A percentile compares a stretch with the other conserved stretches of the same genome.
Conservation (phyloP, 2,113 vertebrate genomes). For the Balaeniceps rex region DNA sequence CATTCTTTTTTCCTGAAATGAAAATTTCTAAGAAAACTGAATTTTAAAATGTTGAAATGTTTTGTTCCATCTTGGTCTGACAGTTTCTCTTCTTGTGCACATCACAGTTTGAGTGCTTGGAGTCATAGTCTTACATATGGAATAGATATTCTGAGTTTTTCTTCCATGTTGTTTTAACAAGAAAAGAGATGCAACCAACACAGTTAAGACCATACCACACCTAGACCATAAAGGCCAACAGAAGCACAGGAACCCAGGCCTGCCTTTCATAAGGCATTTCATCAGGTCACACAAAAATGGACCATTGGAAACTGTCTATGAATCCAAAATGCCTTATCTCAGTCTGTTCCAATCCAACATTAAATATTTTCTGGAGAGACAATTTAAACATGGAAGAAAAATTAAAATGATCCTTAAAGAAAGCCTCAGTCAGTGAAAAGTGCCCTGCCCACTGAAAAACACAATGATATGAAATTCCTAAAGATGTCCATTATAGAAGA, state of each 20-base stretch:
- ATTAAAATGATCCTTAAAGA: not conserved
- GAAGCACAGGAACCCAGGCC: not conserved
- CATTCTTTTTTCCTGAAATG: not conserved
- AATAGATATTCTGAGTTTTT: not conserved
- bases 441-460: not conserved
- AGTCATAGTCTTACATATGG: not conserved
- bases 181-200: not conserved
- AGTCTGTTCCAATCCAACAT: not conserved
- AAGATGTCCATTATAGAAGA: not conserved
- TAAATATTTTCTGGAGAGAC: not conserved
- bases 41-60: not conserved
- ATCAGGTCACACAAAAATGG: not conserved
- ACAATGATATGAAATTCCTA: not conserved
- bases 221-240: not conserved
- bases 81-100: not conserved
- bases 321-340: not conserved
- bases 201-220: not conserved
- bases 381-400: not conserved
- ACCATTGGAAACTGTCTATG: not conserved
- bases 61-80: not conserved
- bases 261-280: not conserved
- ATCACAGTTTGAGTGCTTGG: not conserved
- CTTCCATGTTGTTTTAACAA: not conserved
- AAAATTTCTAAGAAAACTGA: not conserved
- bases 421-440: not conserved